These are phyloP conservation scores for Plectropomus leopardus DNA, from an alignment of 2,113 vertebrate genomes.

Conservation along the genomic window DNA sequence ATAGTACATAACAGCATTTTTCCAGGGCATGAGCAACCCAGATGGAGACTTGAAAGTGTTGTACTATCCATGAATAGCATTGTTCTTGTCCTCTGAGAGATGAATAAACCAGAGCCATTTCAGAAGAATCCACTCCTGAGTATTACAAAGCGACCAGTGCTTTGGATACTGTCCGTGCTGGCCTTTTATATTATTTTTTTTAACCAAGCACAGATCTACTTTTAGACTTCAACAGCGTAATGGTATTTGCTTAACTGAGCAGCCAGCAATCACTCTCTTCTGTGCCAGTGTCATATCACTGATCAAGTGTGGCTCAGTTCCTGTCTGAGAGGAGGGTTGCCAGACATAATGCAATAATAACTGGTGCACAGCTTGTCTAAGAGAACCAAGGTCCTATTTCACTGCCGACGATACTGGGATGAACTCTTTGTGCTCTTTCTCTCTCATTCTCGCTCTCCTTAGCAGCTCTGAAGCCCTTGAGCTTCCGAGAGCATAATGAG, in stretches of 20 bases:
- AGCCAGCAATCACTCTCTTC: slow-evolving; percentile 66
- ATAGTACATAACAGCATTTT: slow-evolving; percentile 10
- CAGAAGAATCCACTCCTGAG: slow-evolving; percentile 50
- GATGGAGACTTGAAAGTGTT: slow-evolving; percentile 68
- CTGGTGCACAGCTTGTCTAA: slow-evolving; percentile 71
- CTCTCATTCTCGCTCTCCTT: slow-evolving; percentile 44
- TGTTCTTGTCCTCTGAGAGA: slow-evolving; percentile 56
- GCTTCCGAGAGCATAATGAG: slow-evolving; percentile 70
- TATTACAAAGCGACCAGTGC: slow-evolving; percentile 57
- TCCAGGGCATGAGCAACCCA: slow-evolving; percentile 46
- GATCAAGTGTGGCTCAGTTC: slow-evolving; percentile 76
- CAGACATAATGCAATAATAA: slow-evolving; percentile 79
- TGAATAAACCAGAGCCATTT: slow-evolving; percentile 55
- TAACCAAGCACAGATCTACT: slow-evolving; percentile 67
- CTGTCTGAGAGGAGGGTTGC: slow-evolving; percentile 67
- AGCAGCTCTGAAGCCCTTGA: slow-evolving; percentile 47
- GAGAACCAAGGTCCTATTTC: slow-evolving; percentile 72
- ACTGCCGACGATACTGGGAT: slow-evolving; percentile 57
- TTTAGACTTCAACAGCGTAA: slow-evolving; percentile 70
- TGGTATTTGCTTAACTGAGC: slow-evolving; percentile 75
- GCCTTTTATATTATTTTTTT: slow-evolving; percentile 54
- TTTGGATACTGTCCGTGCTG: slow-evolving; percentile 50
- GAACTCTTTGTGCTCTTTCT: slow-evolving; percentile 71
- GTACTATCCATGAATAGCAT: slow-evolving; percentile 62
- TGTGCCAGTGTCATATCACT: slow-evolving; percentile 71